Evolutionary conservation across 1,140 invertebrate species (phyloP).

Genomic region (Drosophila kanapiae): DNA sequence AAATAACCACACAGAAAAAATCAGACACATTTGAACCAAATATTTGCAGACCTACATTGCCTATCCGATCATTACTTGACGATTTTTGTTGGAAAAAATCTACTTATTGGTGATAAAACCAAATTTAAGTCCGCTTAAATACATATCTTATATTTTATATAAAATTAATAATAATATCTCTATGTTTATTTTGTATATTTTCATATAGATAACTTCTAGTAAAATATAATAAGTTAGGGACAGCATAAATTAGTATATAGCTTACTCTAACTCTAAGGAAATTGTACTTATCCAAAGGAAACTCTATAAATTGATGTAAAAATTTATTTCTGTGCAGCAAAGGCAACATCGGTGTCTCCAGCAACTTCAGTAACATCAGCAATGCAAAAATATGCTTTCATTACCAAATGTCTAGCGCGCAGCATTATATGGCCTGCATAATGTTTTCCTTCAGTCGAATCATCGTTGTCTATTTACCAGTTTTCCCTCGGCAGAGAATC

Average conservation of each 20-base stretch:
- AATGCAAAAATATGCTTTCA: slow-evolving; percentile 81
- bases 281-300: neutral
- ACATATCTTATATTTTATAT: too few species aligned
- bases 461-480: slow-evolving; percentile 6
- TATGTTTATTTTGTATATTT: too few species aligned
- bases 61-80: too few species aligned
- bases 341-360: slow-evolving; percentile 16
- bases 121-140: too few species aligned
- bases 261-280: neutral
- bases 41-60: neutral
- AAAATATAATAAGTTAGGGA: too few species aligned
- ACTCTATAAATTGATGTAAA: neutral
- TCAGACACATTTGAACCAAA: neutral
- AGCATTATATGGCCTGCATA: slow-evolving; percentile 60
- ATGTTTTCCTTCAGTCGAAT: slow-evolving; percentile 41
- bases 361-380: slow-evolving; percentile 31
- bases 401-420: slow-evolving; percentile 66
- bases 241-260: neutral
- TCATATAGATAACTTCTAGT: too few species aligned
- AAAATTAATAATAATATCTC: too few species aligned
- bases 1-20: slow-evolving; percentile 27
- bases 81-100: too few species aligned
- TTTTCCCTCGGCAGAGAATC: slow-evolving; percentile 34
- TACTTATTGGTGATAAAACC: too few species aligned
- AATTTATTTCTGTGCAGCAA: slow-evolving; percentile 16